Conservation (phyloP, 2,888 invertebrate species). For the Nemoura dubitans region DNA sequence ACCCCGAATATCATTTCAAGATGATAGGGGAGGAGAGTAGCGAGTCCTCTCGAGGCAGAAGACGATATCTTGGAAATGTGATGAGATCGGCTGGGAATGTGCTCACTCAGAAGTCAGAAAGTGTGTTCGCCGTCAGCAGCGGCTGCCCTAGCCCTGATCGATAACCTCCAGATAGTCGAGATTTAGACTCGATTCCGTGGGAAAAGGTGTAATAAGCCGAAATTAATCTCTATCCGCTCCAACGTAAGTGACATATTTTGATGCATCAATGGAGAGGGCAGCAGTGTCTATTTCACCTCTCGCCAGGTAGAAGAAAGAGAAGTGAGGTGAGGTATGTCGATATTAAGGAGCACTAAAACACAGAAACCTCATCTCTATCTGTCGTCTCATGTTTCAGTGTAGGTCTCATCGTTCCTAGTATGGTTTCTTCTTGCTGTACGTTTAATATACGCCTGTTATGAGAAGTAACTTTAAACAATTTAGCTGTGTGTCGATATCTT, state of each 20-base stretch:
- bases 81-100: not conserved
- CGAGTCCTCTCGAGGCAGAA: too few species aligned
- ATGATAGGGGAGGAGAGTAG: too few species aligned
- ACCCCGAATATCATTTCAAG: too few species aligned
- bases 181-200: conserved; percentile 1
- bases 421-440: not conserved
- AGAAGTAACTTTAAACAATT: not conserved
- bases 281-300: not conserved
- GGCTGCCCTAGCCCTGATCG: not conserved
- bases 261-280: conserved; percentile 15
- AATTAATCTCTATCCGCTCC: conserved; percentile 8
- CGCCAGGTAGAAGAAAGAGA: not conserved
- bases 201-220: conserved; percentile 21
- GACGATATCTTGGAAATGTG: too few species aligned
- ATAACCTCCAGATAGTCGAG: not conserved
- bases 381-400: not conserved
- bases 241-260: conserved; percentile 31
- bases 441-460: not conserved
- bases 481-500: not conserved
- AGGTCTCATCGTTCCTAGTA: not conserved
- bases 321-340: conserved; percentile 16
- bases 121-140: not conserved
- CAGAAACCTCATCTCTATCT: conserved; percentile 9
- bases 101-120: not conserved
- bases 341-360: conserved; percentile 21